A percentile compares a stretch with the other conserved stretches of the same genome.
These are phyloP conservation scores for Peromyscus leucopus DNA, from an alignment of 2,113 vertebrate species.

Conservation along the genomic window DNA sequence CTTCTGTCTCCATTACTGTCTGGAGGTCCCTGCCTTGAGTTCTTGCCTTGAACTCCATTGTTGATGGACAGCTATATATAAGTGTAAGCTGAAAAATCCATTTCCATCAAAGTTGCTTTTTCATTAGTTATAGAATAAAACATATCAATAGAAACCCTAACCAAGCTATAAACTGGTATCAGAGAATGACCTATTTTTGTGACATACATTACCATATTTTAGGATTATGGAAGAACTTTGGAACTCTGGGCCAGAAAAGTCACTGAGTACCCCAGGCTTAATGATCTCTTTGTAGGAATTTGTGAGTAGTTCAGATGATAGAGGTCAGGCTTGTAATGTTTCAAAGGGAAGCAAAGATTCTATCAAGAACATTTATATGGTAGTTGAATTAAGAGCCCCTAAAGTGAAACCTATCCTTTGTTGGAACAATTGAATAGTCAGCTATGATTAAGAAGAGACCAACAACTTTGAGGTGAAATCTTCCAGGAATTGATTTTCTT, in stretches of 20 bases:
- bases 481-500: not conserved
- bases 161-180: not conserved
- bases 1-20: not conserved
- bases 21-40: not conserved
- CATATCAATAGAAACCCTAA: not conserved
- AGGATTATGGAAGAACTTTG: not conserved
- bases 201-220: not conserved
- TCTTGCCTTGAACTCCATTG: not conserved
- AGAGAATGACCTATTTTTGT: not conserved
- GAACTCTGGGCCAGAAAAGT: not conserved
- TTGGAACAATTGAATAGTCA: not conserved
- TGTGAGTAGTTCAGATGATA: not conserved
- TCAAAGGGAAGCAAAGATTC: not conserved
- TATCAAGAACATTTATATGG: not conserved
- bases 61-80: not conserved
- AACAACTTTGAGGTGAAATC: not conserved
- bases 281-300: not conserved
- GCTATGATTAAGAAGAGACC: too few relatives aligned
- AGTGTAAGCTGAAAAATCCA: not conserved
- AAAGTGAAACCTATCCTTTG: not conserved
- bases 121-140: not conserved
- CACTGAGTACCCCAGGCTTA: not conserved
- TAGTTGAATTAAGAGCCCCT: not conserved
- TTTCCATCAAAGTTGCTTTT: not conserved
- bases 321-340: not conserved